Conservation (phyloP, 2,113 vertebrate genomes). For the Crotophaga sulcirostris region DNA sequence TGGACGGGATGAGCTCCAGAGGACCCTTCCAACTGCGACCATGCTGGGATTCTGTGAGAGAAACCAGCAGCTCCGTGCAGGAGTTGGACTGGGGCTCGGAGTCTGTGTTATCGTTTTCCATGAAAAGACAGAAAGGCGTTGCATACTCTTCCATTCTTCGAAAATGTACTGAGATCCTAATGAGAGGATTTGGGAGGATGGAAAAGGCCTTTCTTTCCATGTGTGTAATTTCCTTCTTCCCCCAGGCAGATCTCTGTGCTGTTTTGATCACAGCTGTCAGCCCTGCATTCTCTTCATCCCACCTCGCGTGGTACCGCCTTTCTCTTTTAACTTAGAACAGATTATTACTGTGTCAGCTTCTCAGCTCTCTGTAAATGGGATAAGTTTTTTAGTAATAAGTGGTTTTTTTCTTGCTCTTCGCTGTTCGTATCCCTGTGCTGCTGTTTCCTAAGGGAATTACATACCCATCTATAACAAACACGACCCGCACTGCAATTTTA, state of each 20-base stretch:
- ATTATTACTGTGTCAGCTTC: background rate
- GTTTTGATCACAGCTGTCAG: background rate
- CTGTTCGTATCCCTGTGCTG: background rate
- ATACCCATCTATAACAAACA: background rate
- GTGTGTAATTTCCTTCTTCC: background rate
- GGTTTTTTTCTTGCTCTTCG: background rate
- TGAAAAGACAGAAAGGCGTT: background rate
- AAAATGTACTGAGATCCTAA: background rate
- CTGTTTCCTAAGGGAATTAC: background rate
- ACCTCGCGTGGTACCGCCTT: background rate
- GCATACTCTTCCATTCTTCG: background rate
- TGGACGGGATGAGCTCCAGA: too few species aligned
- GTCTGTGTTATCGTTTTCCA: background rate
- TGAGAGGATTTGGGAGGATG: background rate
- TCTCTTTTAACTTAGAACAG: background rate
- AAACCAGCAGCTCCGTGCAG: background rate
- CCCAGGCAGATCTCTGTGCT: background rate
- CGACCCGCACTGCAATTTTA: accelerated
- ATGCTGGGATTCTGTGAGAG: too few species aligned
- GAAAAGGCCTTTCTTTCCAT: background rate
- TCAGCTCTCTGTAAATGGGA: background rate
- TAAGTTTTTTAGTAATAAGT: background rate
- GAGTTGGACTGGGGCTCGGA: background rate
- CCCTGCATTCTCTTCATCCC: background rate
- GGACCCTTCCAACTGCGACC: too few species aligned